Conservation (phyloP, 2,888 invertebrate genomes). For the Catocala fraxini region DNA sequence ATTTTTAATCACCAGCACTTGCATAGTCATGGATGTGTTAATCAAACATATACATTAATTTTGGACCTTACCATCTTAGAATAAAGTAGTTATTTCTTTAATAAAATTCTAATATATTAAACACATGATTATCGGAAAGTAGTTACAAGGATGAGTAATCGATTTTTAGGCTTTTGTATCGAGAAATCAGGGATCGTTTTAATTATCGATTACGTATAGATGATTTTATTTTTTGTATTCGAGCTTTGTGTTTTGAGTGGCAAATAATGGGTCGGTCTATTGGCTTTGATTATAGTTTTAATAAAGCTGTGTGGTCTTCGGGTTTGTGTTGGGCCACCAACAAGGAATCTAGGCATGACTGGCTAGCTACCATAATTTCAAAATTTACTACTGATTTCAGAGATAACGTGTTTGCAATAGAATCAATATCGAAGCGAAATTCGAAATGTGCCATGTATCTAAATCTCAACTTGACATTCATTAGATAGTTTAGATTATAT, state of each 20-base stretch:
- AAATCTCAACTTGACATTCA: no score
- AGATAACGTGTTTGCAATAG: no score
- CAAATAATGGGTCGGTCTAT: slow-evolving; percentile 54
- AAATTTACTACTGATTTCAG: no score
- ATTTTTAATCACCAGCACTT: slow-evolving; percentile 65
- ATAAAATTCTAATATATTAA: slow-evolving; percentile 26
- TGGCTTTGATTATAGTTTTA: slow-evolving; percentile 18
- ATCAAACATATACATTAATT: slow-evolving; percentile 30
- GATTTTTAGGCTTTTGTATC: slow-evolving; percentile 50
- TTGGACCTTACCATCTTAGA: slow-evolving; percentile 8
- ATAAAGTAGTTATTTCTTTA: background rate
- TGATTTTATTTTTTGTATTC: slow-evolving; percentile 28
- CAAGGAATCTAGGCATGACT: no score
- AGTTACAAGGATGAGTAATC: slow-evolving; percentile 61
- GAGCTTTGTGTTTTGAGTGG: slow-evolving; percentile 19
- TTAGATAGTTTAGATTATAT: no score
- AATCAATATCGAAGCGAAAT: no score
- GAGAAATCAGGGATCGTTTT: slow-evolving; percentile 52
- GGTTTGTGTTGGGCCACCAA: no score
- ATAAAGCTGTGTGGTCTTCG: no score
- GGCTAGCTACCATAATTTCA: no score
- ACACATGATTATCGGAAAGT: slow-evolving; percentile 44
- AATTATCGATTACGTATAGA: slow-evolving; percentile 52
- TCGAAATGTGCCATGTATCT: no score
- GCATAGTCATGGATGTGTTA: slow-evolving; percentile 57